Evolutionary conservation across 2,797 vertebrate species (phyloP).

Genomic region (Steatocranus sp.): DNA sequence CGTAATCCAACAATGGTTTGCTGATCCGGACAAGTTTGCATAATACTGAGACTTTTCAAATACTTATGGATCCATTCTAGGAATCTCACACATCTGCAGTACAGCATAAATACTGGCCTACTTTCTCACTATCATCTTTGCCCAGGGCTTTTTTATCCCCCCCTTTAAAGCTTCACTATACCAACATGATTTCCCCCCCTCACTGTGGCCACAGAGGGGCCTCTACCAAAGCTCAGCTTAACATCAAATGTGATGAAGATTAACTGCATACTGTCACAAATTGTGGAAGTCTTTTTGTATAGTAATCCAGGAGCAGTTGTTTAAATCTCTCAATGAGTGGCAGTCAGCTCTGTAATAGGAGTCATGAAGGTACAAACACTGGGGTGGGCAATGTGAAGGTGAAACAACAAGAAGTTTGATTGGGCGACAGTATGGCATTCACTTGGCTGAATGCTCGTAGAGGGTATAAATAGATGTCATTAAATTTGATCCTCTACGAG

Average conservation of each 20-base stretch:
- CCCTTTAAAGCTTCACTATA: slow-evolving; percentile 24
- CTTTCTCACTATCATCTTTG: slow-evolving; percentile 55
- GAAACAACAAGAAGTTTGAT: slow-evolving; percentile 30
- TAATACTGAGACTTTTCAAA: slow-evolving; percentile 22
- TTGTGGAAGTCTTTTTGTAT: not conserved
- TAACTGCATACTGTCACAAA: not conserved
- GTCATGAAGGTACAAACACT: not conserved
- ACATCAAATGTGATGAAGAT: not conserved
- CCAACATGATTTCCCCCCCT: not conserved
- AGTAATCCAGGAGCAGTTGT: not conserved
- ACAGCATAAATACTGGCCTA: slow-evolving; percentile 60
- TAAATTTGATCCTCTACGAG: slow-evolving; percentile 72
- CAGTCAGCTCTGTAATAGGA: not conserved
- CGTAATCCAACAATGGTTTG: slow-evolving; percentile 9
- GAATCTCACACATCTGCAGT: slow-evolving; percentile 52
- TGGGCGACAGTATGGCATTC: slow-evolving; percentile 36
- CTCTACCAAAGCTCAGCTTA: not conserved
- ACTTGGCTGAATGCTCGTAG: slow-evolving; percentile 58
- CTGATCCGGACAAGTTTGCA: slow-evolving; percentile 22
- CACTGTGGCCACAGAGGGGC: not conserved
- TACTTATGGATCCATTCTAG: slow-evolving; percentile 41
- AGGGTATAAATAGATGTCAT: slow-evolving; percentile 69
- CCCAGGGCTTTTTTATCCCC: slow-evolving; percentile 42
- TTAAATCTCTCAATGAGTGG: slow-evolving; percentile 4
- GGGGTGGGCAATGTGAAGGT: not conserved